phyloP scores from a whole-genome alignment of 2,888 invertebrate species.

The Galerucella nymphaeae region DNA sequence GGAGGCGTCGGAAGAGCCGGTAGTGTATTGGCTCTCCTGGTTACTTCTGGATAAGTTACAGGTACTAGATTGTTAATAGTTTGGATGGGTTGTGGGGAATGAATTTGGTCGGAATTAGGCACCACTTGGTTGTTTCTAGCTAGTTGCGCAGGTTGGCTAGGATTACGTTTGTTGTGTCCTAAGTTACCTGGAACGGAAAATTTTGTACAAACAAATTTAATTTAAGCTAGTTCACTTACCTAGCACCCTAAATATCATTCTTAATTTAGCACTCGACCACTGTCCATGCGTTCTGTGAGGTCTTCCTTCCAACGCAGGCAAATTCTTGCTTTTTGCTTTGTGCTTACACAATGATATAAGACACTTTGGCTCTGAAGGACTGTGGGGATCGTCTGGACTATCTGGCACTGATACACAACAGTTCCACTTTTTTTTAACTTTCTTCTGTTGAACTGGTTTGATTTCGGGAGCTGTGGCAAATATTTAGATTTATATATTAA shows the following conservation, averaged over 20 bases:
- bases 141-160: conserved; percentile 48
- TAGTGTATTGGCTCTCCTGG: conserved; percentile 50
- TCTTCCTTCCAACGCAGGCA: conserved; percentile 55
- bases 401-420: conserved; percentile 71
- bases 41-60: conserved; percentile 61
- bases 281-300: conserved; percentile 59
- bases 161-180: conserved; percentile 52
- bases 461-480: conserved; percentile 47
- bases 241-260: conserved; percentile 62
- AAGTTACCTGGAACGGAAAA: conserved; percentile 52
- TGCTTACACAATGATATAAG: conserved; percentile 62
- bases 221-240: conserved; percentile 45
- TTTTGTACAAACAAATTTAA: not conserved
- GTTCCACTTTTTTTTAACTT: conserved; percentile 69
- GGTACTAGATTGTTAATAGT: conserved; percentile 70
- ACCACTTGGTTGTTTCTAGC: conserved; percentile 63
- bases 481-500: not conserved
- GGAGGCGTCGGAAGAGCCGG: conserved; percentile 62
- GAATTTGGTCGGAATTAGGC: conserved; percentile 54
- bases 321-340: conserved; percentile 55
- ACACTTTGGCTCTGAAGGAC: conserved; percentile 63
- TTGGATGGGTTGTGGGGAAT: conserved; percentile 63
- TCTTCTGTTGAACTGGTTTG: conserved; percentile 51
- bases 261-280: conserved; percentile 64
- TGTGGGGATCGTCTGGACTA: conserved; percentile 70